Evolutionary conservation across 1,140 invertebrate genomes (phyloP).

Genomic region (Cardiocondyla obscurior): DNA sequence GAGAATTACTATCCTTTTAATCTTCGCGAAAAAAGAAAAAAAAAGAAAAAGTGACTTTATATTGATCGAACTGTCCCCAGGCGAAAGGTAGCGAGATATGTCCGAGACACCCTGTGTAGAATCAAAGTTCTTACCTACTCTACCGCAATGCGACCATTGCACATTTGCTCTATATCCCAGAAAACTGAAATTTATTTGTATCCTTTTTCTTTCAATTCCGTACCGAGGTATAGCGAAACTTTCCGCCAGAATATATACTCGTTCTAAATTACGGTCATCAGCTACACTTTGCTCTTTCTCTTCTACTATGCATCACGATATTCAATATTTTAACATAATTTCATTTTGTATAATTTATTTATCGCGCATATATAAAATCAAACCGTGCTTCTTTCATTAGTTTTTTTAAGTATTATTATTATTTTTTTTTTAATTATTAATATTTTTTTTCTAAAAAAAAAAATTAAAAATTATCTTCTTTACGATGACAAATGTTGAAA

Average conservation of each 20-base stretch:
- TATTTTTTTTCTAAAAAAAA: neutral
- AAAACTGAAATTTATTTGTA: slow-evolving; percentile 49
- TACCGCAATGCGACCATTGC: slow-evolving; percentile 68
- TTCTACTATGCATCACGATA: neutral
- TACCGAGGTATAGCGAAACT: neutral
- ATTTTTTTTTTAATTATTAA: neutral
- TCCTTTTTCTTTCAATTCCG: neutral
- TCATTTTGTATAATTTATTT: neutral
- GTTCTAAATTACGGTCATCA: neutral
- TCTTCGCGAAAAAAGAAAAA: neutral
- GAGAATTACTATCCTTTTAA: neutral
- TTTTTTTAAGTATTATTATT: too few species aligned
- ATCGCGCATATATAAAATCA: neutral
- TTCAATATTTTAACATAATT: neutral
- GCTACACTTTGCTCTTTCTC: neutral
- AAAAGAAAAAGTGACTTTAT: neutral
- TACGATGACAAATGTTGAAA: neutral
- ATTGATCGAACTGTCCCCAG: neutral
- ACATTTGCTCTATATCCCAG: slow-evolving; percentile 26
- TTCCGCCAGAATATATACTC: neutral
- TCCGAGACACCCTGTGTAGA: slow-evolving; percentile 9
- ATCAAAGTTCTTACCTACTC: slow-evolving; percentile 23
- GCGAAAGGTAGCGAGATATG: neutral
- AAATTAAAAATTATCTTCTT: neutral
- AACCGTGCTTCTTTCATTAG: too few species aligned